Percentiles rank a stretch among this genome's conserved stretches.
phyloP scores from a whole-genome alignment of 2,113 vertebrate species.

The Ceratotherium simum region DNA sequence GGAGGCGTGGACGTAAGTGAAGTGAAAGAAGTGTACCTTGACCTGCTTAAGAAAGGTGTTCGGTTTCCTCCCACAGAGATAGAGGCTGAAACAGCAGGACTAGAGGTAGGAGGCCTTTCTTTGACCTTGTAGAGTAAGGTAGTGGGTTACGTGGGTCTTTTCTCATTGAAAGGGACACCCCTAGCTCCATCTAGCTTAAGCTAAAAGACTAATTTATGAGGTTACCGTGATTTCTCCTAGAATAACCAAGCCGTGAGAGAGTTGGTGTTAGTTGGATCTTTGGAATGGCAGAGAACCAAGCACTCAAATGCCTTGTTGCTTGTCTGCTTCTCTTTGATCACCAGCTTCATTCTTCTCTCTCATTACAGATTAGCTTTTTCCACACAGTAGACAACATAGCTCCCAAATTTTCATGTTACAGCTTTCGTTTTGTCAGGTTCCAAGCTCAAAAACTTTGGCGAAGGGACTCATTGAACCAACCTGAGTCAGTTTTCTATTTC shows the following conservation, averaged over 20 bases:
- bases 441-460: neutral
- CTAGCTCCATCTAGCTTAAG: neutral
- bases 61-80: constrained; percentile 84
- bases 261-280: neutral
- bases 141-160: neutral
- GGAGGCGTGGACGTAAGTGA: constrained; percentile 87
- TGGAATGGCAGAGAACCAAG: neutral
- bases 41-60: constrained; percentile 89
- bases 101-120: constrained; percentile 80
- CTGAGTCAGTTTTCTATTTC: neutral
- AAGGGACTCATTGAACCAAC: neutral
- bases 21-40: constrained; percentile 89
- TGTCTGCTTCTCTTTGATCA: neutral
- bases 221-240: neutral
- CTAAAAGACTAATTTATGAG: neutral
- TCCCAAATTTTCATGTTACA: neutral
- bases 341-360: neutral
- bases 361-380: neutral
- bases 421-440: neutral
- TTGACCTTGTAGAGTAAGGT: neutral
- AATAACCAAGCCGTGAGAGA: neutral
- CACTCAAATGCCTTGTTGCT: neutral
- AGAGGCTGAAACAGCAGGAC: constrained; percentile 45
- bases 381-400: neutral
- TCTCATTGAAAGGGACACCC: neutral